These are phyloP conservation scores for Trissoscelio sp. DNA, from an alignment of 2,888 invertebrate species.

Conservation along the genomic window DNA sequence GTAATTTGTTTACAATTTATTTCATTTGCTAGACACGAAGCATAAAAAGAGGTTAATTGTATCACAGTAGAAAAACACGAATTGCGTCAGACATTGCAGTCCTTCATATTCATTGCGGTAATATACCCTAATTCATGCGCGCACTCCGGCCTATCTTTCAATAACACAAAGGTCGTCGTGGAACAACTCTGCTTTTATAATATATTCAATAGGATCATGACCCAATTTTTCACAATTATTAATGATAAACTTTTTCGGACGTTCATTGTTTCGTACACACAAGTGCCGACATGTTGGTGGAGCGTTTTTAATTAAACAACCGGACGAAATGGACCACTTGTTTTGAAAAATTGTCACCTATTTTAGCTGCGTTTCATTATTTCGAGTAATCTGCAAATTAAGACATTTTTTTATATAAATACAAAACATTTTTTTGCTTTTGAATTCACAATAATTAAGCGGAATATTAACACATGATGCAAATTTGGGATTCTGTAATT, in stretches of 20 bases:
- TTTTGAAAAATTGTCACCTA: neutral
- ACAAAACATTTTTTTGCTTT: neutral
- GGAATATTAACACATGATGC: too few relatives aligned
- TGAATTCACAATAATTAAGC: too few relatives aligned
- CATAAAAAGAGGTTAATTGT: constrained; percentile 47
- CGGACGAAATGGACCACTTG: neutral
- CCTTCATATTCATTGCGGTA: constrained; percentile 22
- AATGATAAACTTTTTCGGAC: constrained; percentile 13
- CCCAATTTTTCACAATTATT: constrained; percentile 12
- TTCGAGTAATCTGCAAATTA: neutral
- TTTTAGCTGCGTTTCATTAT: too few relatives aligned
- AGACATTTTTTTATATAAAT: neutral
- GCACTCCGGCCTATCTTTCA: neutral
- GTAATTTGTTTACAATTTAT: constrained; percentile 5
- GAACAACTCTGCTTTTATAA: constrained; percentile 1
- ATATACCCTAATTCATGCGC: neutral
- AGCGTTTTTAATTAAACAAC: constrained; percentile 14
- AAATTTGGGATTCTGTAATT: constrained; percentile 10
- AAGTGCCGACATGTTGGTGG: neutral
- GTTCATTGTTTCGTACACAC: neutral
- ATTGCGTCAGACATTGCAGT: constrained; percentile 46
- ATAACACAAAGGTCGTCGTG: neutral
- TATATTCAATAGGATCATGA: constrained; percentile 10
- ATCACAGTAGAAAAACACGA: constrained; percentile 39
- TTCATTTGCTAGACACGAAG: constrained; percentile 17